phyloP scores from a whole-genome alignment of 2,113 vertebrate genomes.

The Clupea harengus region DNA sequence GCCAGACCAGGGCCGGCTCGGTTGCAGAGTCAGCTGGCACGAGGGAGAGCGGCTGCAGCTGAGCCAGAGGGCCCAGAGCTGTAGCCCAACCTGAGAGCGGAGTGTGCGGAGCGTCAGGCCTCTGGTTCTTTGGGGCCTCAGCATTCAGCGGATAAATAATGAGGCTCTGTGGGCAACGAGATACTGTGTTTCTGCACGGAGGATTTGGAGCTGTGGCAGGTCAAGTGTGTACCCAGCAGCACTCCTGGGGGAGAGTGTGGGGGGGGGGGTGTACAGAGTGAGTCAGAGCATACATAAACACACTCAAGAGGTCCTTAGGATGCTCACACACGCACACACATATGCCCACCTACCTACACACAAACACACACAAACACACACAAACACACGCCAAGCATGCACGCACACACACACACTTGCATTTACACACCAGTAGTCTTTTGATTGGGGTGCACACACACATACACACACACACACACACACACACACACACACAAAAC shows the following conservation, averaged over 20 bases:
- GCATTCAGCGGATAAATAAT: neutral
- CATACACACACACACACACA: neutral
- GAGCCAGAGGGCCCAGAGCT: neutral
- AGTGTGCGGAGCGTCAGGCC: neutral
- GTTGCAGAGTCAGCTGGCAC: no score
- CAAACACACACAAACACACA: neutral
- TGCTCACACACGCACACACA: neutral
- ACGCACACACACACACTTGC: neutral
- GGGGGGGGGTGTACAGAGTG: slow-evolving; percentile 44
- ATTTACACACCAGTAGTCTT: no score
- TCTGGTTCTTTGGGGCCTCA: neutral
- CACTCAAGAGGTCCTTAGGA: neutral
- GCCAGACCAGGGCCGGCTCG: neutral
- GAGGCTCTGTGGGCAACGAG: neutral
- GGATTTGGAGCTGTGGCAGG: neutral
- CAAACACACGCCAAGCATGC: neutral
- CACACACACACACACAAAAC: neutral
- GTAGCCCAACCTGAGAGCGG: neutral
- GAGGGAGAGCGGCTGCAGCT: neutral
- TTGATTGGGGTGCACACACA: neutral
- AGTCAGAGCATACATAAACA: slow-evolving; percentile 22
- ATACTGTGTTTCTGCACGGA: neutral
- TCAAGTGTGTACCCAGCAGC: slow-evolving; percentile 11
- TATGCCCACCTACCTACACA: neutral
- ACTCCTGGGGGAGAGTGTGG: neutral